Evolutionary conservation across 2,113 vertebrate species (phyloP).

Genomic region (Spermophilus dauricus): DNA sequence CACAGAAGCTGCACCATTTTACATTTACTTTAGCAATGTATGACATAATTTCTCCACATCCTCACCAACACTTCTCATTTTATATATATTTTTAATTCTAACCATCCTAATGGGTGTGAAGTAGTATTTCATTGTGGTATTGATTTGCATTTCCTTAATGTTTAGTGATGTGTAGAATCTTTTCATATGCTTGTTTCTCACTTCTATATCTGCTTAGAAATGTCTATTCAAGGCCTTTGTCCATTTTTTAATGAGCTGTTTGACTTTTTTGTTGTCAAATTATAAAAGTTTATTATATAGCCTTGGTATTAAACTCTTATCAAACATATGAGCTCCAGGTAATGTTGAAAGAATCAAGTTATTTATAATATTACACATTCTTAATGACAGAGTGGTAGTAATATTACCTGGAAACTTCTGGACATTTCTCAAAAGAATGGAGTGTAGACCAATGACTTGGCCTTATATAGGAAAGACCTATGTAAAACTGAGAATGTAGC

Average conservation of each 20-base stretch:
- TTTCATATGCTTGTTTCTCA: neutral
- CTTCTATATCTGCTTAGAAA: constrained; percentile 16
- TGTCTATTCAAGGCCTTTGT: neutral
- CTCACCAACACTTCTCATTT: neutral
- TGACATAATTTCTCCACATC: neutral
- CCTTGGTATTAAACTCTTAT: neutral
- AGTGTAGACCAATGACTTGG: neutral
- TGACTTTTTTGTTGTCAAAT: neutral
- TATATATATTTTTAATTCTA: neutral
- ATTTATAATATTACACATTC: neutral
- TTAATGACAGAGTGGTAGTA: neutral
- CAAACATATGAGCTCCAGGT: neutral
- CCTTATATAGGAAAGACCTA: neutral
- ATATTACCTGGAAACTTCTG: neutral
- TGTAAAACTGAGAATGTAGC: constrained; percentile 44
- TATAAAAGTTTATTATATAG: neutral
- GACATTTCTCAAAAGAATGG: constrained; percentile 25
- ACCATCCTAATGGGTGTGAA: neutral
- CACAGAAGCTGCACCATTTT: neutral
- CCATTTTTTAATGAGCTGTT: neutral
- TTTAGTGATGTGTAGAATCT: neutral
- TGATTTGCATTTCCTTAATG: constrained; percentile 18
- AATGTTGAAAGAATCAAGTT: constrained; percentile 10
- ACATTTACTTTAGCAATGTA: neutral
- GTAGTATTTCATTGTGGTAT: neutral